A percentile compares a stretch with the other conserved stretches of the same genome.
phyloP scores from a whole-genome alignment of 2,888 invertebrate species.

The Linyphia triangularis region DNA sequence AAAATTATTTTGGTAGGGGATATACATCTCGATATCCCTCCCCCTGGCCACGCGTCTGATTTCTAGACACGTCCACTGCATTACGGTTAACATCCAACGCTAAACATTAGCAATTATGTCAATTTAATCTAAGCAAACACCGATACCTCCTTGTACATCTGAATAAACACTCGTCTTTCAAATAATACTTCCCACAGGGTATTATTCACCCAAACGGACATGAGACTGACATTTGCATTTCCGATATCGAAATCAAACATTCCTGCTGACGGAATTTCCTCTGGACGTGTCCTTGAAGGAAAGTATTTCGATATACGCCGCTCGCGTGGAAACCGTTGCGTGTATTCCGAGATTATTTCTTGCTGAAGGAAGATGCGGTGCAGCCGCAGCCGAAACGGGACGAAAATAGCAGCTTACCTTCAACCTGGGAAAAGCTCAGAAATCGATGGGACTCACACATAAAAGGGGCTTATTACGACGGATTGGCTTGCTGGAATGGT shows the following conservation, averaged over 20 bases:
- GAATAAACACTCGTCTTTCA: not conserved
- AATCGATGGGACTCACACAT: slow-evolving; percentile 20
- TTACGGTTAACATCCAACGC: no score
- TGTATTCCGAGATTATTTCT: not conserved
- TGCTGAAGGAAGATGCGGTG: not conserved
- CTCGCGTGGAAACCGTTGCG: slow-evolving; percentile 3
- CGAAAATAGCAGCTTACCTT: slow-evolving; percentile 23
- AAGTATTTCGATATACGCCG: not conserved
- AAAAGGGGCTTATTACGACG: slow-evolving; percentile 5
- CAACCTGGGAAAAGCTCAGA: slow-evolving; percentile 7
- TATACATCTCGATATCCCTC: no score
- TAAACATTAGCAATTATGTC: no score
- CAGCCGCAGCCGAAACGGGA: not conserved
- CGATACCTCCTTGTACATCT: not conserved
- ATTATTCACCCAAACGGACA: not conserved
- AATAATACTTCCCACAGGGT: not conserved
- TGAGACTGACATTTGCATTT: not conserved
- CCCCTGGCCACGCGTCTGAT: no score
- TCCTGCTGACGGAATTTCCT: not conserved
- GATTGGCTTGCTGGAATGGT: not conserved
- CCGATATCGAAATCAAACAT: not conserved
- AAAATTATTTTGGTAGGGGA: no score
- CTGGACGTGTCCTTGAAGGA: not conserved
- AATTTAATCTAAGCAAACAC: not conserved
- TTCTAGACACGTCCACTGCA: no score